Base-by-base conservation (phyloP, 2,888 invertebrate genomes). In the Crioceris asparagi region DNA sequence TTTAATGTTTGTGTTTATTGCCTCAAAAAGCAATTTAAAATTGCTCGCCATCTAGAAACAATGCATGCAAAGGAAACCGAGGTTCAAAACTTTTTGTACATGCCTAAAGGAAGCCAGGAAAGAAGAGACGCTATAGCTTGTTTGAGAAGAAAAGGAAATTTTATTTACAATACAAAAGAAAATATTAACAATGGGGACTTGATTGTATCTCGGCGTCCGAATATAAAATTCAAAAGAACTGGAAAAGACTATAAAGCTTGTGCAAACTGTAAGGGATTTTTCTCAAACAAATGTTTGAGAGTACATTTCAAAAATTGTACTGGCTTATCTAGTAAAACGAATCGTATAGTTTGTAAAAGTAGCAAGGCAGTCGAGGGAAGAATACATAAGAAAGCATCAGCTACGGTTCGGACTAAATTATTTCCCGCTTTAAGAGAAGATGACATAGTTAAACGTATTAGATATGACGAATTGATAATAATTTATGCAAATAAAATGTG, bases 401-500 rank as follows among this genome's bases (percentile, higher is more conserved):
- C 32, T 29, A 26, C 29, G 15, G 38, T 41, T 2, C 12, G 33
- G 15, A 17, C 38, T 17, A 14, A 21, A 17, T 26, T 38, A 1
- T 41, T 41, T 29, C 41, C 38, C 4, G 17, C 35, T 12, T 23
- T 41, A 23, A 32, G 31, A 29, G 41, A 41, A 12, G 35, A 41
- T 26, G 35, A 35, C 18, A 16, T 40, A 2, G 38, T 41, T 3
- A 26, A 35, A n/a, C n/a, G n/a, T n/a, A 16, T 27, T 4, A 35
- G 31, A 19, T 36, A 32, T 36, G 40, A 40, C 17, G 36, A 32
- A 30, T 14, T 40, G 10, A 29, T 40, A 10, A 18, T 40, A 2
- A 27, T 40, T 12, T 40, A 19, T 36, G 40, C 39, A 6, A 39
- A 39, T 16, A 29, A 36, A 40, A 40, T 36, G 36, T 30, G 19